Evolutionary conservation across 2,888 invertebrate genomes (phyloP).

Genomic region (Hoplodrina blanda): DNA sequence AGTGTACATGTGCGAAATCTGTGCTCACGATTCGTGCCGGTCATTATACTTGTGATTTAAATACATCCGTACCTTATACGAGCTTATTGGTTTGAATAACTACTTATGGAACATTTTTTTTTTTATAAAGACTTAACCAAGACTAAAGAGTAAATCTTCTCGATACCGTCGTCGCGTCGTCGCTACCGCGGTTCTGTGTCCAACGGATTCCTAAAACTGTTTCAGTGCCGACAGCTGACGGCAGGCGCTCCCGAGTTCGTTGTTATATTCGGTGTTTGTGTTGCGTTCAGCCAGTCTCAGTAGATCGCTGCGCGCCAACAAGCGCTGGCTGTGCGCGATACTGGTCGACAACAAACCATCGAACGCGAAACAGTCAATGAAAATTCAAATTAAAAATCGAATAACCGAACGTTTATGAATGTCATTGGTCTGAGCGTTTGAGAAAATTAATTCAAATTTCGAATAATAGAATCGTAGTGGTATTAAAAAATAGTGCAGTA

Average conservation of each 20-base stretch:
- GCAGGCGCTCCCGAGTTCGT: conserved; percentile 61
- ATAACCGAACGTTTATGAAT: conserved; percentile 65
- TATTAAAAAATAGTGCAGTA: conserved; percentile 68
- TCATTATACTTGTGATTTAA: no score
- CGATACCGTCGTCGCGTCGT: no score
- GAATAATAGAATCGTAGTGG: conserved; percentile 67
- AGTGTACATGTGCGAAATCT: no score
- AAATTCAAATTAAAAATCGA: conserved; percentile 68
- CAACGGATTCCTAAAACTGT: conserved; percentile 61
- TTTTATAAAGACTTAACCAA: background rate
- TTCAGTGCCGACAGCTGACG: conserved; percentile 73
- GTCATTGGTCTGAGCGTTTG: conserved; percentile 73
- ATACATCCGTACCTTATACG: no score
- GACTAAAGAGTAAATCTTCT: background rate
- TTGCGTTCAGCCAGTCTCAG: conserved; percentile 70
- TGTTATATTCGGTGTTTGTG: conserved; percentile 54
- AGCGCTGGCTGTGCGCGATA: conserved; percentile 76
- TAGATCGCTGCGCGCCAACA: conserved; percentile 80
- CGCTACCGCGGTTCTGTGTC: background rate
- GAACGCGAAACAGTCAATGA: conserved; percentile 74
- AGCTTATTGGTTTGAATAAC: background rate
- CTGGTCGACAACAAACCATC: conserved; percentile 67
- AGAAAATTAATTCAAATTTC: conserved; percentile 63
- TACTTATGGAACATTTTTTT: background rate
- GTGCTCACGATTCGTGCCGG: no score